Evolutionary conservation across 2,797 vertebrate genomes (phyloP), one percentile per base, ranked within the genome.

Genomic region (Philypnodon macrostomus): DNA sequence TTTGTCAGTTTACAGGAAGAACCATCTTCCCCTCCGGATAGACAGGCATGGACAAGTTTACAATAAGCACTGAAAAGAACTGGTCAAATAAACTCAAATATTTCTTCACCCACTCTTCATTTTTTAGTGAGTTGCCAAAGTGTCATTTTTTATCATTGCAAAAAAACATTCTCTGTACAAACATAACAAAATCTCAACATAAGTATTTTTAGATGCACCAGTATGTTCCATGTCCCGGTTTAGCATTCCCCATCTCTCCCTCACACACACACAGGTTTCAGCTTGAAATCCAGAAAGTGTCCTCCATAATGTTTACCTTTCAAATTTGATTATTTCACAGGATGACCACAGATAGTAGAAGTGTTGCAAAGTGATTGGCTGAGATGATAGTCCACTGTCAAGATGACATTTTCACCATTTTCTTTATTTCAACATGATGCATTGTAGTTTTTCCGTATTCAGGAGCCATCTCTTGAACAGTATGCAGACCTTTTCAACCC

Each of bases 161-260:
- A 84, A n/a, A n/a, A n/a, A 87, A 87, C 75, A 81, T 87, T 86
- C 63, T 88, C 65, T 84, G 77, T 85, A 86, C 63, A 86, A 86
- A 87, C 73, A 74, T 58, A 84, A 81, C 60, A 47, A 74, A 77
- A 77, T 76, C 52, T 78, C 62, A 78, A 81, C 70, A 67, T 53
- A 81, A 60, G 68, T 74, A 44, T 77, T 78, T 50, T 76, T 70
- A 71, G 75, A 81, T 78, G 75, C 78, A 84, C 81, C 81, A 67
- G 66, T 71, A 80, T 53, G 73, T 79, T 53, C 70, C 50, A 63
- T 61, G 68, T 86, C 58, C 46, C 32, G 17, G 17, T 55, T 73
- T 24, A 51, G 53, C 44, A 54, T 37, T 65, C 72, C 44, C 35
- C 55, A 54, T 62, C 60, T 47, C 23, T 30, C 17, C 21, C 24